Evolutionary conservation across 2,888 invertebrate species (phyloP), one percentile per base, ranked within the genome.

Genomic region (Apodemia mormo): DNA sequence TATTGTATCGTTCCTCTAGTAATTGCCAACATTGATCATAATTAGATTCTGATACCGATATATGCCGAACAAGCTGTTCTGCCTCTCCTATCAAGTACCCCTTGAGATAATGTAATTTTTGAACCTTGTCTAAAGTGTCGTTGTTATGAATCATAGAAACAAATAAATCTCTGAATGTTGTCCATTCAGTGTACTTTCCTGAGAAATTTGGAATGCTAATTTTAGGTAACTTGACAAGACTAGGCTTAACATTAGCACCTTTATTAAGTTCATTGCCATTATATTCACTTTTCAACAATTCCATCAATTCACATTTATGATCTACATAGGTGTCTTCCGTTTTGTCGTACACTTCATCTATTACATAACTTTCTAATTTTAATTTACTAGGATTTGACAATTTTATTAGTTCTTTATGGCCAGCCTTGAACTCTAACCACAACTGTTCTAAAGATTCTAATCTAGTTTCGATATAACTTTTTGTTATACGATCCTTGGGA

Each of bases 101-200:
- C 30, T 56, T 56, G 2, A 56, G 9, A 56, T 56, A 56, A 2
- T 56, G 56, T 9, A 56, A 9, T 29, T 29, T 22, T 9, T 56
- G 56, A 56, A 56, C 56, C 8, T 56, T 29, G 30, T 56, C 56
- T 22, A 56, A 29, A 22, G 22, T 22, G 37, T 70, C 70, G 68
- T 30, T 70, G 67, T 10, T 56, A 10, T 22, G 4, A 10, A 66
- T 71, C 69, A 66, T 72, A 0, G 70, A 67, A 12, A 69, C 33
- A 58, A 72, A 70, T 12, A 72, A 65, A 68, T 72, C 72, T 37
- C 61, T 43, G 65, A 72, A 73, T 7, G 73, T 71, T 2, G 64
- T 69, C 73, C 73, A 73, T 56, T 73, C 71, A 7, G 68, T 71
- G 40, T 73, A 73, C 22, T 69, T 71, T 9, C 73, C 73, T 6